Conservation (phyloP, 2,888 invertebrate species). For the Synanthedon tipuliformis region DNA sequence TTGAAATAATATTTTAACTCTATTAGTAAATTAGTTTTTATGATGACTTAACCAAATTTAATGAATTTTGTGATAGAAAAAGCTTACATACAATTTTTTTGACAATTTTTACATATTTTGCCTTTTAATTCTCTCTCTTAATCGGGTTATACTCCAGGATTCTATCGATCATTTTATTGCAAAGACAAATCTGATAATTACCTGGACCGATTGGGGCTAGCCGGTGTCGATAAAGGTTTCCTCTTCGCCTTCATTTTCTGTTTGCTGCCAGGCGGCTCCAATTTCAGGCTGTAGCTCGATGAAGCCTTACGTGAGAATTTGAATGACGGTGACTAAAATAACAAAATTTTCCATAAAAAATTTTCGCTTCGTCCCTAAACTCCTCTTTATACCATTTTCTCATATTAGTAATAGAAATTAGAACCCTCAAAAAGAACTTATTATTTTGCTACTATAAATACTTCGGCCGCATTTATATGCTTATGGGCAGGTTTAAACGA, state of each 20-base stretch:
- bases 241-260: conserved; percentile 89
- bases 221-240: conserved; percentile 93
- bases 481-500: too few relatives aligned
- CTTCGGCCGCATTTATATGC: too few relatives aligned
- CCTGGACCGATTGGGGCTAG: conserved; percentile 86
- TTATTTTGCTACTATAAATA: too few relatives aligned
- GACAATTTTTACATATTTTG: not conserved
- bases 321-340: conserved; percentile 94
- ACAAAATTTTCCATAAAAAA: conserved; percentile 7
- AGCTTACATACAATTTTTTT: too few relatives aligned
- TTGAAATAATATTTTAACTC: too few relatives aligned
- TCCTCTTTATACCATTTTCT: too few relatives aligned
- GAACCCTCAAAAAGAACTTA: too few relatives aligned
- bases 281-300: conserved; percentile 94
- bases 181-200: conserved; percentile 12
- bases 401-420: too few relatives aligned
- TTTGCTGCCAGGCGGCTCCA: conserved; percentile 89
- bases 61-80: too few relatives aligned
- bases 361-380: not conserved
- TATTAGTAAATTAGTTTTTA: too few relatives aligned
- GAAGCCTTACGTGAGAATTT: conserved; percentile 98
- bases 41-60: too few relatives aligned
- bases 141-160: not conserved
- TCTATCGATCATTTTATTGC: not conserved
- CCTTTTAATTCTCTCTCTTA: not conserved